phyloP scores from a whole-genome alignment of 2,113 vertebrate species.

The Dascyllus trimaculatus region DNA sequence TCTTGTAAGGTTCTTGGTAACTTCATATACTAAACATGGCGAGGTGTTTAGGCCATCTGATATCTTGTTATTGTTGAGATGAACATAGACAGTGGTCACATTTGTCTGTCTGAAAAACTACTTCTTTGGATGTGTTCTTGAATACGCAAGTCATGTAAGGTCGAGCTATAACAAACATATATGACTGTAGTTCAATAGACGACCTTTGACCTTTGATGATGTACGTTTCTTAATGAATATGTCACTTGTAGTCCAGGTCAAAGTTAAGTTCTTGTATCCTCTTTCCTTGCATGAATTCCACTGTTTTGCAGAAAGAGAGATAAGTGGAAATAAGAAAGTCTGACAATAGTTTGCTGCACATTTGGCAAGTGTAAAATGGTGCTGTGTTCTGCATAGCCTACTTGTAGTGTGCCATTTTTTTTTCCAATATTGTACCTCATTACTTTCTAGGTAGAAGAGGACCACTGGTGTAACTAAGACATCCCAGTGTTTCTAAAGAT shows the following conservation, averaged over 20 bases:
- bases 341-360: conserved; percentile 63
- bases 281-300: conserved; percentile 74
- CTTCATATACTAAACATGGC: conserved; percentile 42
- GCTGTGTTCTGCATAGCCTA: conserved; percentile 72
- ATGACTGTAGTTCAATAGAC: conserved; percentile 64
- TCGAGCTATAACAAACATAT: conserved; percentile 63
- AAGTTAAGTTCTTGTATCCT: conserved; percentile 65
- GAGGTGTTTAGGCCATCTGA: conserved; percentile 38
- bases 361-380: conserved; percentile 61
- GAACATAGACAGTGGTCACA: conserved; percentile 47
- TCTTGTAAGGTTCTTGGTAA: conserved; percentile 54
- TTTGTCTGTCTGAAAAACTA: conserved; percentile 51
- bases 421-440: conserved; percentile 62
- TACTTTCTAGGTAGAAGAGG: conserved; percentile 71
- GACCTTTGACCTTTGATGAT: conserved; percentile 55
- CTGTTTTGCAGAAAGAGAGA: conserved; percentile 67
- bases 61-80: conserved; percentile 43
- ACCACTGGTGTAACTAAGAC: conserved; percentile 54
- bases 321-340: conserved; percentile 34
- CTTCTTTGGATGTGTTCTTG: conserved; percentile 65
- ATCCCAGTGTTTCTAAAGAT: conserved; percentile 59
- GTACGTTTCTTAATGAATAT: conserved; percentile 63
- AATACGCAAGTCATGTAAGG: conserved; percentile 60
- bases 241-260: conserved; percentile 66
- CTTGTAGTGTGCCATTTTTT: conserved; percentile 74